Evolutionary conservation across 2,888 invertebrate species (phyloP).

Genomic region (Brenthis daphne): DNA sequence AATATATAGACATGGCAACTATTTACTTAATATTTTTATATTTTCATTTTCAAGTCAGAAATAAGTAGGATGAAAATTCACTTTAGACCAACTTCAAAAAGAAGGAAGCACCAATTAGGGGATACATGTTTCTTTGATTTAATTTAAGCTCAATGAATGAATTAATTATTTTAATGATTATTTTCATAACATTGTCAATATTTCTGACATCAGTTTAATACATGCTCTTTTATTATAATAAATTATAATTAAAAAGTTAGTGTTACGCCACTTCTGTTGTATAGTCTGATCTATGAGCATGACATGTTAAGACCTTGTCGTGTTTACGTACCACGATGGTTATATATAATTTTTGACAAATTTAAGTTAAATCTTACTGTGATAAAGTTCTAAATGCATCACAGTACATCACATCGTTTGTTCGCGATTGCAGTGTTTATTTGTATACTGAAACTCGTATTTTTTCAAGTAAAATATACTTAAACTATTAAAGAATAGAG

Average conservation of each 20-base stretch:
- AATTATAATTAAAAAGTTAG: neutral
- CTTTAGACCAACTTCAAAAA: neutral
- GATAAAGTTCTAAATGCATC: constrained; percentile 16
- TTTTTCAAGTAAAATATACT: neutral
- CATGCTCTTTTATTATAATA: neutral
- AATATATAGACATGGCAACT: neutral
- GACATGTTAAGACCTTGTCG: constrained; percentile 14
- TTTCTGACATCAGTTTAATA: too few relatives aligned
- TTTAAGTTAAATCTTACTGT: constrained; percentile 13
- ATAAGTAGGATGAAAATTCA: too few relatives aligned
- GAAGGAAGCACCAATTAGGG: too few relatives aligned
- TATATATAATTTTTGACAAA: constrained; percentile 11
- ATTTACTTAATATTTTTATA: neutral
- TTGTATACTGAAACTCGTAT: neutral
- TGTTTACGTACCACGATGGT: constrained; percentile 15
- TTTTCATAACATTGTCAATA: too few relatives aligned
- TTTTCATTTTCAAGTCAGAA: neutral
- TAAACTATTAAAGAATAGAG: neutral
- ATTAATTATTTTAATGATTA: neutral
- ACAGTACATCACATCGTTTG: neutral
- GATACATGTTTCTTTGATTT: neutral
- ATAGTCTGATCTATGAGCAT: neutral
- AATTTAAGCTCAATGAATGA: neutral
- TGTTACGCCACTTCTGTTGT: constrained; percentile 2
- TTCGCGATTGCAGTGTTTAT: neutral